Base-by-base conservation (phyloP, 2,888 invertebrate species). In the Zele albiditarsus region DNA sequence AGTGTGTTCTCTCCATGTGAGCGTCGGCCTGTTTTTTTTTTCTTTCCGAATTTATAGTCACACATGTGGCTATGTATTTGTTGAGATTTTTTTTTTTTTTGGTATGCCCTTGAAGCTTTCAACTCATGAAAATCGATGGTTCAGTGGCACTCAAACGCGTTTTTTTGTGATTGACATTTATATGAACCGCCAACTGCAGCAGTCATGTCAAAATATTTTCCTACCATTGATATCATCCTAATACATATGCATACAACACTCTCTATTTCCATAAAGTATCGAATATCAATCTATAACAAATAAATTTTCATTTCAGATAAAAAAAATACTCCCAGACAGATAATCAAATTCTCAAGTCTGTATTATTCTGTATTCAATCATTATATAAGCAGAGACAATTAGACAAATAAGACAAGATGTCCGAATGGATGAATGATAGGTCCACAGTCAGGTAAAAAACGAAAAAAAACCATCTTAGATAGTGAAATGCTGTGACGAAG, bases 401-500 rank as follows among this genome's bases (percentile, higher is more conserved):
- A 23, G n/a, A 53, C 6, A n/a, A n/a, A 53, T 20, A 53, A 53
- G 53, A 53, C 23, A 53, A 20, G 8, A 20, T 53, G 53, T 53
- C n/a, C 20, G 8, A 4, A 20, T 20, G 53, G 20, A 23, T 23
- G 53, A n/a, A 20, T 53, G 53, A 53, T 53, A 53, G 20, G 20
- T n/a, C n/a, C n/a, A 6, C 20, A 53, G 8, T 53, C 53, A 53
- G 53, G 53, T 53, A 53, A n/a, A n/a, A 53, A 53, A 53, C 20
- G 20, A n/a, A 46, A 8, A 53, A 20, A 53, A 46, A n/a, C 3
- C 49, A 5, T 20, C 49, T 5, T 3, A 20, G 53, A 53, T 53
- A 53, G 53, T 53, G 53, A 53, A 53, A 20, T n/a, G 20, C 53
- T n/a, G 53, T 53, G 53, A 20, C 53, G 53, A 53, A 20, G 53